A percentile compares a stretch with the other conserved stretches of the same genome.
These are phyloP conservation scores for Perdita meconis DNA, from an alignment of 2,888 invertebrate species.

Conservation along the genomic window DNA sequence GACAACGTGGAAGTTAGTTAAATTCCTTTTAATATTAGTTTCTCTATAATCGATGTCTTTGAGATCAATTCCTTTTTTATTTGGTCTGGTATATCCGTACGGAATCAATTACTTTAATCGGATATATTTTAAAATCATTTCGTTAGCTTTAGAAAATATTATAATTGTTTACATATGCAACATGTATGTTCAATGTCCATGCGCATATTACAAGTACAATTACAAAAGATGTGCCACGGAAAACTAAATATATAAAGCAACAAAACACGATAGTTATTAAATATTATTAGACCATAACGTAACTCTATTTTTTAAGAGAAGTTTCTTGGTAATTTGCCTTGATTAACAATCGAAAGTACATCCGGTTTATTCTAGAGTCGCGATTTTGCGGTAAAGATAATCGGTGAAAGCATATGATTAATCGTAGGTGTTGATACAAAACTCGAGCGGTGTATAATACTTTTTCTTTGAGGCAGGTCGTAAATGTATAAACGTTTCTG, in stretches of 20 bases:
- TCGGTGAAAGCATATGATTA: constrained; percentile 29
- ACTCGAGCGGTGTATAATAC: constrained; percentile 15
- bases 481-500: constrained; percentile 3
- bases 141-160: no score
- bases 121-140: no score
- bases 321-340: not conserved
- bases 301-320: not conserved
- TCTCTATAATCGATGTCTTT: no score
- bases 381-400: constrained; percentile 14
- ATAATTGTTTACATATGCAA: no score
- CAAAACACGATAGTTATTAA: not conserved
- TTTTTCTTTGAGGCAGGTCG: constrained; percentile 2
- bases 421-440: constrained; percentile 24
- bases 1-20: not conserved
- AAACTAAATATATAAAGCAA: not conserved
- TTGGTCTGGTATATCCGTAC: no score
- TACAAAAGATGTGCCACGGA: no score
- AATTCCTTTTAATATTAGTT: no score
- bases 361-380: not conserved
- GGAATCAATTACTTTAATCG: no score
- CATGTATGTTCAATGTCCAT: no score
- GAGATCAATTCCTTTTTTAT: no score
- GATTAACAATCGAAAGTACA: constrained; percentile 10
- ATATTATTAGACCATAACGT: constrained; percentile 5
- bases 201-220: no score